Evolutionary conservation across 1,140 invertebrate species (phyloP).

Genomic region (Gonatopus flavifemur): DNA sequence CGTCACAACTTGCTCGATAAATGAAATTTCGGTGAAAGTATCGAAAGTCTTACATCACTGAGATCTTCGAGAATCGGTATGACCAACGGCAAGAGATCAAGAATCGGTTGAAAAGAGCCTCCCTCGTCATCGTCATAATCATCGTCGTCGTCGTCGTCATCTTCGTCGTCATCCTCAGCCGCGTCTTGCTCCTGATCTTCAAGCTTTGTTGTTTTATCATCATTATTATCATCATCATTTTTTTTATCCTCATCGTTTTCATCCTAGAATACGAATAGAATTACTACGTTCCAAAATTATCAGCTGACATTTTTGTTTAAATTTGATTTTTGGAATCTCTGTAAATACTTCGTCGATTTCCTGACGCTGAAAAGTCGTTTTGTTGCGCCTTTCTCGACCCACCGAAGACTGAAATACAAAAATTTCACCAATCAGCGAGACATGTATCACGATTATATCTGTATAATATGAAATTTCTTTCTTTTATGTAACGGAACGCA

Average conservation of each 20-base stretch:
- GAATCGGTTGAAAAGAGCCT: slow-evolving; percentile 40
- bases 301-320: no score
- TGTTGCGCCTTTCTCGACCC: slow-evolving; percentile 27
- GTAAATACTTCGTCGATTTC: slow-evolving; percentile 9
- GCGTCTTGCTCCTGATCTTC: background rate
- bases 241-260: slow-evolving; percentile 12
- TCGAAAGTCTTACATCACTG: slow-evolving; percentile 43
- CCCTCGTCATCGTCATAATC: slow-evolving; percentile 31
- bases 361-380: slow-evolving; percentile 32
- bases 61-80: slow-evolving; percentile 50
- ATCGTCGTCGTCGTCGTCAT: slow-evolving; percentile 20
- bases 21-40: slow-evolving; percentile 7
- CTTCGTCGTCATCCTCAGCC: slow-evolving; percentile 12
- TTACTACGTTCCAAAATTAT: no score
- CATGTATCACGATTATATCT: no score
- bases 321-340: background rate
- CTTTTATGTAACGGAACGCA: no score
- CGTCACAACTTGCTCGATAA: background rate
- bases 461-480: no score
- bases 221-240: slow-evolving; percentile 14
- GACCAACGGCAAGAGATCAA: slow-evolving; percentile 43
- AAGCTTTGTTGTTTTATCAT: background rate
- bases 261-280: no score
- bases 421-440: slow-evolving; percentile 10
- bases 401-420: slow-evolving; percentile 24